phyloP scores from a whole-genome alignment of 2,113 vertebrate species.

The Halcyon senegalensis region DNA sequence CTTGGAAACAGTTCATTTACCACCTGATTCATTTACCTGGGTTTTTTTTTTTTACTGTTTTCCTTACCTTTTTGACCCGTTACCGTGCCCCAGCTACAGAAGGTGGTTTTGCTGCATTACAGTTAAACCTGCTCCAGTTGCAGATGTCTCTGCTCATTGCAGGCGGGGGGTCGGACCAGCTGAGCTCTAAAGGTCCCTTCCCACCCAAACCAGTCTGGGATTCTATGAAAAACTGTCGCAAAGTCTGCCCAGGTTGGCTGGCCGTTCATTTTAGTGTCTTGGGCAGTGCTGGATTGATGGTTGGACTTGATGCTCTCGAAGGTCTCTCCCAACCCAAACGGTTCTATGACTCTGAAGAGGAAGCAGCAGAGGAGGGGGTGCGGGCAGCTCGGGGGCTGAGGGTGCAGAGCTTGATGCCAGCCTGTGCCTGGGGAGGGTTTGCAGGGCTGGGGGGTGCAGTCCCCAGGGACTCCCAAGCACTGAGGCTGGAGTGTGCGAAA shows the following conservation, averaged over 20 bases:
- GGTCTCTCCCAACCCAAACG: no score
- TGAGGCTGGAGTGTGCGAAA: neutral
- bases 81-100: neutral
- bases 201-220: neutral
- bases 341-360: no score
- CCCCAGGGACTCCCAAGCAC: neutral
- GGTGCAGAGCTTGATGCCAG: neutral
- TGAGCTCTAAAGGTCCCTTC: neutral
- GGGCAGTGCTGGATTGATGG: no score
- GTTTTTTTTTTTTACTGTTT: neutral
- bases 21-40: neutral
- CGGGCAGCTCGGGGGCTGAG: neutral
- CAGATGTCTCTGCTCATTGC: neutral
- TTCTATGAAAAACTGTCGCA: neutral
- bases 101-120: neutral
- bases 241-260: rapidly evolving
- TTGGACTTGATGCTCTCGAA: no score
- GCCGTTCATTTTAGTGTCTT: neutral
- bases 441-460: neutral
- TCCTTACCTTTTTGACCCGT: neutral
- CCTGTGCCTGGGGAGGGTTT: neutral
- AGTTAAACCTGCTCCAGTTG: neutral
- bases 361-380: neutral
- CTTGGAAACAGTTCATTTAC: neutral
- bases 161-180: neutral